Percentiles rank a stretch among this genome's conserved stretches.
These are phyloP conservation scores for Drosophila pseudotakahashii DNA, from an alignment of 2,888 invertebrate species.

Conservation along the genomic window DNA sequence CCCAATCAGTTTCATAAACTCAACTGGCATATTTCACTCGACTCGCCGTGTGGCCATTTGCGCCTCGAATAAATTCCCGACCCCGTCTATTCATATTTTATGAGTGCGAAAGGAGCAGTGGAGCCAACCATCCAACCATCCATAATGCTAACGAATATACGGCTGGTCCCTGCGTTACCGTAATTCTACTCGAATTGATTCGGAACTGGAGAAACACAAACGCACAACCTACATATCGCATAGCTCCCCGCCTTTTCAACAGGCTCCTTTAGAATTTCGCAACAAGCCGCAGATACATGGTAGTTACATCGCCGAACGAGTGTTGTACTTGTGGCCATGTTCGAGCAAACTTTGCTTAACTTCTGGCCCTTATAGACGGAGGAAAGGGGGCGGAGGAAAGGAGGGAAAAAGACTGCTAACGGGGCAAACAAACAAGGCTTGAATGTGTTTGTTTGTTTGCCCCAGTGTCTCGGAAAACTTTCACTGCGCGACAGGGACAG, in stretches of 20 bases:
- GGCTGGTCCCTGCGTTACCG: conserved; percentile 21
- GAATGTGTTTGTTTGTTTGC: conserved; percentile 29
- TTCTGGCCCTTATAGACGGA: conserved; percentile 40
- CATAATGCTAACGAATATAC: conserved; percentile 44
- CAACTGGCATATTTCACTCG: conserved; percentile 65
- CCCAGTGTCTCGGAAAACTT: conserved; percentile 58
- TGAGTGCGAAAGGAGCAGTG: conserved; percentile 37
- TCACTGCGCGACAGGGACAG: conserved; percentile 73
- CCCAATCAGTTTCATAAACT: conserved; percentile 69
- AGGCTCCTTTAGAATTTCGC: conserved; percentile 34
- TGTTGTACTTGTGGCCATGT: conserved; percentile 48
- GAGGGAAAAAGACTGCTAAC: conserved; percentile 2
- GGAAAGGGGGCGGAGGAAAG: too few species aligned
- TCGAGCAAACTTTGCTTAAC: conserved; percentile 64
- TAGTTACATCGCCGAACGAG: conserved; percentile 32
- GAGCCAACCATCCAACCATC: not conserved
- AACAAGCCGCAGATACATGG: conserved; percentile 44
- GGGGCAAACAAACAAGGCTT: conserved; percentile 42
- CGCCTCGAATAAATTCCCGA: conserved; percentile 50
- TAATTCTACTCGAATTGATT: conserved; percentile 37
- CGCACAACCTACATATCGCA: conserved; percentile 16
- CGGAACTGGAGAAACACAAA: conserved; percentile 11
- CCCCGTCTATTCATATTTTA: conserved; percentile 63
- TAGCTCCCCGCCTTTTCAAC: not conserved
- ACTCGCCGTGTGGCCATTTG: conserved; percentile 1